Percentiles rank a stretch among this genome's conserved stretches.
Conservation (phyloP, 2,113 vertebrate species). For the Rhagologus leucostigma region DNA sequence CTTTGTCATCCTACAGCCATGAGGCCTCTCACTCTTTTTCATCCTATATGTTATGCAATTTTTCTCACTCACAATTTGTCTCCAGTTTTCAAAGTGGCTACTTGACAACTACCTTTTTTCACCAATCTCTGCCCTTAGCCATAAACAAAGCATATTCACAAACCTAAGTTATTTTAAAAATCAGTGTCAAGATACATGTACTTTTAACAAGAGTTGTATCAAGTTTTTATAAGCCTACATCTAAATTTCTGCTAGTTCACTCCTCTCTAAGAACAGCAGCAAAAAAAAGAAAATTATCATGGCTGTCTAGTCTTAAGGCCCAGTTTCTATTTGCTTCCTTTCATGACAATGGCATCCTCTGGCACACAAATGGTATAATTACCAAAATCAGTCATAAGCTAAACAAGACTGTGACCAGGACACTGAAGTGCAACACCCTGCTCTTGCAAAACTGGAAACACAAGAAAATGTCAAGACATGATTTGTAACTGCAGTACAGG, state of each 20-base stretch:
- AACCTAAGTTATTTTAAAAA: neutral
- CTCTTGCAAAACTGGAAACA: slow-evolving; percentile 16
- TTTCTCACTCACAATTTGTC: neutral
- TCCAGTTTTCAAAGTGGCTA: neutral
- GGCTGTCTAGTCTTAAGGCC: neutral
- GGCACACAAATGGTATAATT: neutral
- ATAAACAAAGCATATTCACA: neutral
- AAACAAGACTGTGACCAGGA: neutral
- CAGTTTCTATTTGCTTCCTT: neutral
- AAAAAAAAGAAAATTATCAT: neutral
- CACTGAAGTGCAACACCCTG: neutral
- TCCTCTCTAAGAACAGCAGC: neutral
- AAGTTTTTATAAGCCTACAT: neutral
- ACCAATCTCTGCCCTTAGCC: neutral
- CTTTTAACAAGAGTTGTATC: neutral
- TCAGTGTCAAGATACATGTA: neutral
- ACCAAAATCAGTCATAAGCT: neutral
- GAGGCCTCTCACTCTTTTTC: neutral
- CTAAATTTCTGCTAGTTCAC: neutral
- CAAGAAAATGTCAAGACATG: neutral
- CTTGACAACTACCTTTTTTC: neutral
- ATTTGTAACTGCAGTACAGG: neutral
- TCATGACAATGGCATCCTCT: neutral
- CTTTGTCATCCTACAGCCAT: neutral
- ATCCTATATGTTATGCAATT: rapidly evolving